Percentiles rank a stretch among this genome's conserved stretches.
These are phyloP conservation scores for Podarcis raffonei DNA, from an alignment of 2,113 vertebrate genomes.

Conservation along the genomic window DNA sequence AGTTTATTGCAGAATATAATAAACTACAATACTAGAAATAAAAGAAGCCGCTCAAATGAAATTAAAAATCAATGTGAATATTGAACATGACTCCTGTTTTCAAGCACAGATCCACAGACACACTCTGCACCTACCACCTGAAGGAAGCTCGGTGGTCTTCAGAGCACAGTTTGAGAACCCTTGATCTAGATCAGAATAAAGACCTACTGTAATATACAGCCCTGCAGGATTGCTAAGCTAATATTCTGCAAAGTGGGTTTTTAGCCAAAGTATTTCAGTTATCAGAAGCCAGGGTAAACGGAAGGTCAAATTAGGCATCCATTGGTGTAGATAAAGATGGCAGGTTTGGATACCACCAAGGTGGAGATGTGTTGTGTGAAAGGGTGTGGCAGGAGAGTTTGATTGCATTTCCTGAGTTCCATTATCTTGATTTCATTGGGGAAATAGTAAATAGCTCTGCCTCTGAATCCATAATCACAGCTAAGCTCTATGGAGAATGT, in stretches of 20 bases:
- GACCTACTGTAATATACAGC: background rate
- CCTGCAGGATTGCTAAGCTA: background rate
- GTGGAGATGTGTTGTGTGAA: background rate
- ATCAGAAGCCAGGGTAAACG: background rate
- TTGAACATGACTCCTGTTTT: too few species aligned
- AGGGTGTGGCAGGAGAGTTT: background rate
- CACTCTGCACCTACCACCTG: too few species aligned
- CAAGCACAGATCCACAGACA: too few species aligned
- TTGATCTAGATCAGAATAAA: background rate
- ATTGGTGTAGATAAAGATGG: background rate
- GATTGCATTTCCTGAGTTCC: background rate
- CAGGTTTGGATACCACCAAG: background rate
- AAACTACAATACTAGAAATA: too few species aligned
- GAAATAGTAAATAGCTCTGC: slow-evolving; percentile 28
- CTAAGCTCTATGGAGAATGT: background rate
- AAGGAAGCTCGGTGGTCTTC: too few species aligned
- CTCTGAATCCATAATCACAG: background rate
- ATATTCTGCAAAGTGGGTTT: background rate
- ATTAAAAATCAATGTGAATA: too few species aligned
- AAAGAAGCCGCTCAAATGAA: too few species aligned
- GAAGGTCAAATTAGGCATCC: background rate
- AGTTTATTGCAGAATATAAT: too few species aligned
- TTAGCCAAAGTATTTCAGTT: background rate
- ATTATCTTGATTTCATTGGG: slow-evolving; percentile 26
- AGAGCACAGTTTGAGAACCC: too few species aligned